Percentiles rank a stretch among this genome's conserved stretches.
These are phyloP conservation scores for Poecilobothrus nobilitatus DNA, from an alignment of 2,888 invertebrate genomes.

Conservation along the genomic window DNA sequence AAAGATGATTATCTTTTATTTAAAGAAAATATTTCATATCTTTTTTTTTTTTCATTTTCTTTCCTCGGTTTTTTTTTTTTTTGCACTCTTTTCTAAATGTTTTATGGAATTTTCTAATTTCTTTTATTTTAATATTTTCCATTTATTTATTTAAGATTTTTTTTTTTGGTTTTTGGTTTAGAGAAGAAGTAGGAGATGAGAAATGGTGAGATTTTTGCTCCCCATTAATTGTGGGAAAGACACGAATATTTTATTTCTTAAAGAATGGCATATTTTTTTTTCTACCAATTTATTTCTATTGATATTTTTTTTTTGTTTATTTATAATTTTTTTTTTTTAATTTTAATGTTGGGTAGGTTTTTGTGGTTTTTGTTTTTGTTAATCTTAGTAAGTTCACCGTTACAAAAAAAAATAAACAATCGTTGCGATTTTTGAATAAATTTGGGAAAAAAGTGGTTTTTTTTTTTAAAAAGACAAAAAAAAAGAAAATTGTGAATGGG, in stretches of 20 bases:
- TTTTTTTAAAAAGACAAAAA: not conserved
- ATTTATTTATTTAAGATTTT: too few relatives aligned
- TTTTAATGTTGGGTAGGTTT: not conserved
- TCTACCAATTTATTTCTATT: not conserved
- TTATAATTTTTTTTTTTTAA: not conserved
- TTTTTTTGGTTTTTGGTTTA: not conserved
- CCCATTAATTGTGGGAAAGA: not conserved
- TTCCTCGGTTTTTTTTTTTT: too few relatives aligned
- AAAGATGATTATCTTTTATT: too few relatives aligned
- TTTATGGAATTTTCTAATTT: not conserved
- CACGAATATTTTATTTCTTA: not conserved
- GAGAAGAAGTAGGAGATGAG: too few relatives aligned
- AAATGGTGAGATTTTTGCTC: not conserved
- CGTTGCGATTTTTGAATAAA: not conserved
- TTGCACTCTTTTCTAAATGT: not conserved
- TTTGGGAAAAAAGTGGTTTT: not conserved
- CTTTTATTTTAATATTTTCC: not conserved
- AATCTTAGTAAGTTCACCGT: not conserved
- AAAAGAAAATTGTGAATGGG: not conserved
- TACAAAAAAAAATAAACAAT: too few relatives aligned
- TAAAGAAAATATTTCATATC: too few relatives aligned
- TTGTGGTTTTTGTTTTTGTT: not conserved
- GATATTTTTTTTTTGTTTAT: not conserved
- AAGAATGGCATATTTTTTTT: not conserved
- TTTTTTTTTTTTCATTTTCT: too few relatives aligned